Conservation (phyloP, 2,113 vertebrate genomes). For the Nannospalax galili region DNA sequence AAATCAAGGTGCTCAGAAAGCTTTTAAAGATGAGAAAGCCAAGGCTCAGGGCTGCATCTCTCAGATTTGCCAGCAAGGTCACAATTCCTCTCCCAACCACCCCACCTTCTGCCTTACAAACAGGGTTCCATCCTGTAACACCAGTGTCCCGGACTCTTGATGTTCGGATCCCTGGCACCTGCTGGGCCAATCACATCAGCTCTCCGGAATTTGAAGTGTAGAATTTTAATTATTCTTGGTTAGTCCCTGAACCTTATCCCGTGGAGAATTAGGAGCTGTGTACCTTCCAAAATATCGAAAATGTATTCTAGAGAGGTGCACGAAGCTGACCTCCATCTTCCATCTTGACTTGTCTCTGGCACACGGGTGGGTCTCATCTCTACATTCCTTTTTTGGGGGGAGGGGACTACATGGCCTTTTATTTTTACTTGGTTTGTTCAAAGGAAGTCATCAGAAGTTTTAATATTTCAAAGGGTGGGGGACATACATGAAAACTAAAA, state of each 20-base stretch:
- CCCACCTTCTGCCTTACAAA: not conserved
- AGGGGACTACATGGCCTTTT: slow-evolving; percentile 75
- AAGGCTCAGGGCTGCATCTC: not conserved
- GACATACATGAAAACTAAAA: not conserved
- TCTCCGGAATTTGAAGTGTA: not conserved
- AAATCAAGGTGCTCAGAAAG: not conserved
- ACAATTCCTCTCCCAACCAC: not conserved
- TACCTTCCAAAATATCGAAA: not conserved
- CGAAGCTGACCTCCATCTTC: rapidly evolving
- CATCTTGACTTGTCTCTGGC: not conserved
- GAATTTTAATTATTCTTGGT: not conserved
- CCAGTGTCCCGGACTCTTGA: not conserved
- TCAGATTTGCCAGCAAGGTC: not conserved
- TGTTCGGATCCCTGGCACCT: not conserved
- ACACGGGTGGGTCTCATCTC: not conserved
- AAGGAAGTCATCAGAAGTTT: slow-evolving; percentile 25
- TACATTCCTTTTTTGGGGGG: too few species aligned
- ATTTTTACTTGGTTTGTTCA: slow-evolving; percentile 69
- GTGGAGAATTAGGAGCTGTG: not conserved
- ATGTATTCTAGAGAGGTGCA: not conserved
- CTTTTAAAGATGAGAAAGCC: not conserved
- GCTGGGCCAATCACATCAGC: not conserved
- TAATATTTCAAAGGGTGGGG: not conserved
- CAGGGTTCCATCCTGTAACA: not conserved
- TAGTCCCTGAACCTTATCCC: not conserved